These are phyloP conservation scores for Serrognathus titanus DNA, from an alignment of 2,888 invertebrate species.

Conservation along the genomic window DNA sequence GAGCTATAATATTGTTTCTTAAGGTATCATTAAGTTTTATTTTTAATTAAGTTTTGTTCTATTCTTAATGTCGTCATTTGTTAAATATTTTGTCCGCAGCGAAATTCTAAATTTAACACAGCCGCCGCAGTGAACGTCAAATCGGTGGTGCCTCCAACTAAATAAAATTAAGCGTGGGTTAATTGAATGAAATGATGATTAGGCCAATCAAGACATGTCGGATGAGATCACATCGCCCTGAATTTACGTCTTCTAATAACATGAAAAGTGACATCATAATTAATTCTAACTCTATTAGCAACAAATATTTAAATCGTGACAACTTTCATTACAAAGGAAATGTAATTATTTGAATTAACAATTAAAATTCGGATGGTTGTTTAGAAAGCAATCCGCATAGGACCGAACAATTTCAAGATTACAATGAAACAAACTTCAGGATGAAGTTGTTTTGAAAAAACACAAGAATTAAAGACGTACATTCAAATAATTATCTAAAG, in stretches of 20 bases:
- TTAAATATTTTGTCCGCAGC: too few relatives aligned
- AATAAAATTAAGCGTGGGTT: slow-evolving; percentile 31
- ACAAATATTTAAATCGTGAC: background rate
- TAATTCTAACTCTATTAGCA: background rate
- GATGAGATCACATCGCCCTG: slow-evolving; percentile 22
- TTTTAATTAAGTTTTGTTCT: too few relatives aligned
- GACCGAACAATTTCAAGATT: too few relatives aligned
- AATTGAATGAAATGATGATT: slow-evolving; percentile 32
- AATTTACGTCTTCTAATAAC: slow-evolving; percentile 6
- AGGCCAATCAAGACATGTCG: slow-evolving; percentile 23
- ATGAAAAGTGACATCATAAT: slow-evolving; percentile 9
- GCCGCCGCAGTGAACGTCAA: too few relatives aligned
- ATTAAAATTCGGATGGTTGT: background rate
- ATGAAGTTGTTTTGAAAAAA: too few relatives aligned
- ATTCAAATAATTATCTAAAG: too few relatives aligned
- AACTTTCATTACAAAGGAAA: background rate
- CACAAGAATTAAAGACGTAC: too few relatives aligned
- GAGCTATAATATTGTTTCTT: too few relatives aligned
- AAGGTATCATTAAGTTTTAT: too few relatives aligned
- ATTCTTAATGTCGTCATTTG: too few relatives aligned
- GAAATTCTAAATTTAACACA: too few relatives aligned
- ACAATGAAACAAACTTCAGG: too few relatives aligned
- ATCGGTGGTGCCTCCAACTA: background rate
- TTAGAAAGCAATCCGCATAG: background rate
- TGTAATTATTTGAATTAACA: background rate